phyloP scores from a whole-genome alignment of 2,797 vertebrate genomes.

The Pipistrellus pygmaeus region DNA sequence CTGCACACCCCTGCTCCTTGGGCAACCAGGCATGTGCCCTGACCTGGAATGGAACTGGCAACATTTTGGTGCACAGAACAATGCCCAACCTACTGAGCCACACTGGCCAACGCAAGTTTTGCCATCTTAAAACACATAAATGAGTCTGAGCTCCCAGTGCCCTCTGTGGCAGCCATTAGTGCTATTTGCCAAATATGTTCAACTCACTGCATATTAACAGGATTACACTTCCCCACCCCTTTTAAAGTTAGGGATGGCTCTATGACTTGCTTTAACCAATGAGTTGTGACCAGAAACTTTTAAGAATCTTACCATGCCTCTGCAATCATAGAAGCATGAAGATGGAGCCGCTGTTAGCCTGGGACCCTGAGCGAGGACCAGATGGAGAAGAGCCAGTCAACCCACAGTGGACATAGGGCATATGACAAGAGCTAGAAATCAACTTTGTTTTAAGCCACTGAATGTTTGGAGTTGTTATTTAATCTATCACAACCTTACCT shows the following conservation, averaged over 20 bases:
- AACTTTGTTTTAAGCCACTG: slow-evolving; percentile 17
- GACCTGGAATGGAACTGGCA: background rate
- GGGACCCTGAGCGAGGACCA: background rate
- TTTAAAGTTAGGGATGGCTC: background rate
- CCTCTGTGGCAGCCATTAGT: background rate
- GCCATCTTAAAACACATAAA: background rate
- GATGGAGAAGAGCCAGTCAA: background rate
- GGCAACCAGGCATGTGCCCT: background rate
- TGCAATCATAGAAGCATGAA: background rate
- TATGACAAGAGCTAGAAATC: background rate
- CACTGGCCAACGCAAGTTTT: background rate
- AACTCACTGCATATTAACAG: background rate
- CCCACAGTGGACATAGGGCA: background rate
- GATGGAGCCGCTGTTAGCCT: background rate
- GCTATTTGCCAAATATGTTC: background rate
- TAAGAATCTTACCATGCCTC: background rate
- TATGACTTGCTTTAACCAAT: background rate
- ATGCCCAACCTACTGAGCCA: background rate
- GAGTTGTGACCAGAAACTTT: slow-evolving; percentile 1
- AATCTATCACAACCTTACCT: background rate
- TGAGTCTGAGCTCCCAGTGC: background rate
- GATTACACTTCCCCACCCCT: background rate
- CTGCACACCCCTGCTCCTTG: background rate
- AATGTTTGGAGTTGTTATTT: background rate
- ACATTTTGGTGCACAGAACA: background rate